Percentiles rank a stretch among this genome's conserved stretches.
phyloP scores from a whole-genome alignment of 2,888 invertebrate species.

The Agrotis ipsilon region DNA sequence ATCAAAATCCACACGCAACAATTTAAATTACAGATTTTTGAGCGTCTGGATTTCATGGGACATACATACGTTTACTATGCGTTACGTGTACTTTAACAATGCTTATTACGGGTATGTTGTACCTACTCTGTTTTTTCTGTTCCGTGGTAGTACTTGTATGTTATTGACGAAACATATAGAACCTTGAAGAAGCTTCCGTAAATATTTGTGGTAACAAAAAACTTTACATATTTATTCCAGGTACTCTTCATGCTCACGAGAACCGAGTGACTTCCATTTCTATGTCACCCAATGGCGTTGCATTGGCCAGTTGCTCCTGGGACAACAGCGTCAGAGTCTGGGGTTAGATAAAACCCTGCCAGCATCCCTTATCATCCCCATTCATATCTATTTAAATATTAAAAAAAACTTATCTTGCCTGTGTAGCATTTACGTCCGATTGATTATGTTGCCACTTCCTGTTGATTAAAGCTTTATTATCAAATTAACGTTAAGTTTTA shows the following conservation, averaged over 20 bases:
- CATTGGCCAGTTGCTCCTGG: constrained; percentile 97
- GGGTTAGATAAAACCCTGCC: constrained; percentile 92
- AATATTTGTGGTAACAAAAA: not conserved
- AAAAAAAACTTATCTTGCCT: constrained; percentile 1
- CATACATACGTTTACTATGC: too few species aligned
- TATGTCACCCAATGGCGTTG: constrained; percentile 96
- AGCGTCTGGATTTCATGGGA: too few species aligned
- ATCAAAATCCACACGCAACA: not conserved
- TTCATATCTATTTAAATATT: constrained; percentile 2
- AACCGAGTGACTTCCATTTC: constrained; percentile 97
- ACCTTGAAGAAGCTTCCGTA: not conserved
- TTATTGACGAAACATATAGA: not conserved
- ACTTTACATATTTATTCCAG: constrained; percentile 84
- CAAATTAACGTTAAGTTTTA: constrained; percentile 38
- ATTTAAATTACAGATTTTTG: not conserved
- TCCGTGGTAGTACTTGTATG: too few species aligned
- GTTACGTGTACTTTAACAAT: too few species aligned
- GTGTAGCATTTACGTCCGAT: constrained; percentile 22
- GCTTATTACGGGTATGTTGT: too few species aligned
- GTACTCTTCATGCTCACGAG: constrained; percentile 95
- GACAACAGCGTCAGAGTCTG: constrained; percentile 96
- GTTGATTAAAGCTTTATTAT: constrained; percentile 53
- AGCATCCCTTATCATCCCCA: not conserved
- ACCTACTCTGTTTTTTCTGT: too few species aligned
- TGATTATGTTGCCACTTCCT: constrained; percentile 30